Evolutionary conservation across 30 jellyfish, hydroid and myxozoan genomes (phyloP).

Genomic region (Hydractinia symbiolongicarpus): DNA sequence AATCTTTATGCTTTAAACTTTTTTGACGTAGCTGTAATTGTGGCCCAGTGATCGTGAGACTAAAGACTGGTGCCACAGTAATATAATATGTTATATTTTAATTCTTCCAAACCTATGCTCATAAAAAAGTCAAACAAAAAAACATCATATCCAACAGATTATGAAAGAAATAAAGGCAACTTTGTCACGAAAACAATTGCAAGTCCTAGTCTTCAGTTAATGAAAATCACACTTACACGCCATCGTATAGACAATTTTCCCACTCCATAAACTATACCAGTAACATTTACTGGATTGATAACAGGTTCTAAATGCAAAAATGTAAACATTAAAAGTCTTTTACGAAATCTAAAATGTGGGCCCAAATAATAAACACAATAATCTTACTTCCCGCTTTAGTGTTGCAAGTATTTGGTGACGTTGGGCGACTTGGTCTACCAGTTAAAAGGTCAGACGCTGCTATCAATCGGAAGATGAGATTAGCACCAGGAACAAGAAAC

Average conservation of each 20-base stretch:
- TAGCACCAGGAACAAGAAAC: constrained; percentile 15
- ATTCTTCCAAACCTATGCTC: too few relatives aligned
- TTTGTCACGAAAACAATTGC: too few relatives aligned
- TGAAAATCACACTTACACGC: constrained; percentile 41
- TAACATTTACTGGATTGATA: constrained; percentile 54
- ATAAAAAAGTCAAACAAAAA: too few relatives aligned
- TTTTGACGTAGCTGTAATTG: too few relatives aligned
- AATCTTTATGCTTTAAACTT: too few relatives aligned
- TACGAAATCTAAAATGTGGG: neutral
- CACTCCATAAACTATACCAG: constrained; percentile 19
- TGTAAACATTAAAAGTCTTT: neutral
- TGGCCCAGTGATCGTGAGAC: too few relatives aligned
- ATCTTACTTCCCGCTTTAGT: constrained; percentile 13
- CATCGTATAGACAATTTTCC: constrained; percentile 36
- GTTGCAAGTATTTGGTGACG: neutral
- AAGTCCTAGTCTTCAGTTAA: too few relatives aligned
- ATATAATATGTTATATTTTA: too few relatives aligned
- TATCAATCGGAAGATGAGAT: constrained; percentile 7
- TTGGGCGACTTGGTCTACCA: constrained; percentile 19
- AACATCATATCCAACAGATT: too few relatives aligned
- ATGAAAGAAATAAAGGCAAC: too few relatives aligned
- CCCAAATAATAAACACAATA: neutral
- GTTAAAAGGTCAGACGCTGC: constrained; percentile 1
- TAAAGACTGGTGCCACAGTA: too few relatives aligned
- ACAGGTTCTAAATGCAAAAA: constrained; percentile 36